Base-by-base conservation (phyloP, 2,113 vertebrate genomes). In the Sapayoa aenigma region DNA sequence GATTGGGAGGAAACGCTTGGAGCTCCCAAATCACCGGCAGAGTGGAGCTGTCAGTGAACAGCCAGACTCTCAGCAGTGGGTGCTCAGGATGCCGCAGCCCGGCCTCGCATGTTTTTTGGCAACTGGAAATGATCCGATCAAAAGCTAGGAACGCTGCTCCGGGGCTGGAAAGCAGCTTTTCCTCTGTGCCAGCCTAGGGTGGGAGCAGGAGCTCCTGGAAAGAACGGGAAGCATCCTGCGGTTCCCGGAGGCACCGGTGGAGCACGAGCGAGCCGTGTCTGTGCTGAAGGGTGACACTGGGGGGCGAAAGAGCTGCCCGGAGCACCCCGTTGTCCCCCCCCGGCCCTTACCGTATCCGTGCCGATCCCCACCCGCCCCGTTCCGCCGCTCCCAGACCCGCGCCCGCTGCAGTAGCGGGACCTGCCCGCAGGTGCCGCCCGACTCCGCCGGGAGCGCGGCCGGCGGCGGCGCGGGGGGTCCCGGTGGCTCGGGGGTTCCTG, bases 391-490 rank as follows among this genome's bases (percentile, higher is more conserved):
- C 65, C 76, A 2, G 24, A 55, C 37, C n/a, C 23, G 12, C n/a
- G 9, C 9, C 37, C 37, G 24, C 66, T 95, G 95, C 95, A 96
- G 91, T 84, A 35, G 89, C 93, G 60, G 82, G 55, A 23, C 12
- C 69, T 24, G 86, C 93, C 95, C 95, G 96, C 88, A 97, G 97
- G 76, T 95, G 97, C 91, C 97, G 93, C 95, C 95, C 94, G 87
- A 96, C 94, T 89, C 97, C 97, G 93, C 77, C 89, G 94, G 90
- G 55, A 92, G 87, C 87, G 28, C 95, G 94, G 85, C 71, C 87
- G 94, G 55, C 33, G 59, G 76, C 84, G 28, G 53, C 73, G 28
- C 52, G 13, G 55, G 24, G 49, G 37, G 18, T 35, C 12, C 50
- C 44, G 49, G 60, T 6, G 41, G 39, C 30, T 12, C 25, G 33